Evolutionary conservation across 2,888 invertebrate genomes (phyloP).

Genomic region (Drosophila nr. fundita): DNA sequence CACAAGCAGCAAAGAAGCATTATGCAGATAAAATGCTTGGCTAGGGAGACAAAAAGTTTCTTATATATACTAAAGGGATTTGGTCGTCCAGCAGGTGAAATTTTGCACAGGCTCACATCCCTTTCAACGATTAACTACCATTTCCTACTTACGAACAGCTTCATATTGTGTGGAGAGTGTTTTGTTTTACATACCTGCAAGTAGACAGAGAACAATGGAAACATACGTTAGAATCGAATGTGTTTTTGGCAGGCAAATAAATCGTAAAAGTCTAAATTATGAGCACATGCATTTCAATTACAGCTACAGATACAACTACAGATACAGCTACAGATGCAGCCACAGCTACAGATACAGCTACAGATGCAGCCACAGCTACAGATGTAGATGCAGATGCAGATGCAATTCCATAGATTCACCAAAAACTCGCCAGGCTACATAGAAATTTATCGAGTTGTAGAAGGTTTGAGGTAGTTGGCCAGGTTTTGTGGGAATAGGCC

Average conservation of each 20-base stretch:
- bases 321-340: not conserved
- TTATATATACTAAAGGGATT: constrained; percentile 50
- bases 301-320: constrained; percentile 17
- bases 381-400: constrained; percentile 5
- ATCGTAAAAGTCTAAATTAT: constrained; percentile 34
- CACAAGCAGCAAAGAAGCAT: constrained; percentile 57
- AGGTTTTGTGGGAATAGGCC: constrained; percentile 3
- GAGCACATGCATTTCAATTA: constrained; percentile 38
- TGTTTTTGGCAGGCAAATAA: constrained; percentile 12
- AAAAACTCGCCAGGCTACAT: not conserved
- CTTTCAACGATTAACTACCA: constrained; percentile 9
- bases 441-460: constrained; percentile 35
- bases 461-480: constrained; percentile 12
- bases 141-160: constrained; percentile 27
- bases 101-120: not conserved
- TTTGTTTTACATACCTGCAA: constrained; percentile 46
- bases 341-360: constrained; percentile 8
- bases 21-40: constrained; percentile 63
- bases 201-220: constrained; percentile 35
- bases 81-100: constrained; percentile 44
- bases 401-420: constrained; percentile 4
- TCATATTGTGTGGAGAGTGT: constrained; percentile 2
- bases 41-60: constrained; percentile 56
- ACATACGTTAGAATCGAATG: constrained; percentile 17
- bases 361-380: constrained; percentile 2